Conservation (phyloP, 1,140 invertebrate species). For the Temnothorax nylanderi region DNA sequence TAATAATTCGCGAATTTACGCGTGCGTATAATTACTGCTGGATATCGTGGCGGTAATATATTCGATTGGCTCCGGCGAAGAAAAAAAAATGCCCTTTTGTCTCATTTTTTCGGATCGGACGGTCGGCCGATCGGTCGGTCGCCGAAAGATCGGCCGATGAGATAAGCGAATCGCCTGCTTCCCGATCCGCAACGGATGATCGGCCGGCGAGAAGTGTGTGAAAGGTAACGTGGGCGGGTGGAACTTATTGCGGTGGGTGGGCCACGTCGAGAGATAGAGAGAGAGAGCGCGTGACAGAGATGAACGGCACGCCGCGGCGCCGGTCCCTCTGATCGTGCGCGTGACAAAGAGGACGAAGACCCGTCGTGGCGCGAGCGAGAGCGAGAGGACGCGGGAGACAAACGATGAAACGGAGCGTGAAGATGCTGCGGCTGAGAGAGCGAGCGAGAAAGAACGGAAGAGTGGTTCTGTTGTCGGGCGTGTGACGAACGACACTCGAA, state of each 20-base stretch:
- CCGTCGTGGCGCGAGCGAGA: neutral
- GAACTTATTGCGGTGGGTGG: conserved; percentile 81
- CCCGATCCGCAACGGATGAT: conserved; percentile 81
- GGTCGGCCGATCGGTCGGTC: conserved; percentile 5
- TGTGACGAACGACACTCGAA: conserved; percentile 40
- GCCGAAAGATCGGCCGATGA: conserved; percentile 60
- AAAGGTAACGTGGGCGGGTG: conserved; percentile 81
- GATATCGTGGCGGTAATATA: conserved; percentile 17
- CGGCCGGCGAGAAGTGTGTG: conserved; percentile 78
- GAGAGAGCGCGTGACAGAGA: conserved; percentile 67
- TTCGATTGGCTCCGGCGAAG: conserved; percentile 49
- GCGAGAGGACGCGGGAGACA: conserved; percentile 1
- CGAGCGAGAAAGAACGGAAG: conserved; percentile 7
- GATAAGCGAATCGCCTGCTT: conserved; percentile 79
- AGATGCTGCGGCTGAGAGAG: conserved; percentile 4
- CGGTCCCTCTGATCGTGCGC: conserved; percentile 1
- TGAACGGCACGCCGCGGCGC: conserved; percentile 53
- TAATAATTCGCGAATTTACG: conserved; percentile 8
- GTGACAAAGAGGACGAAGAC: conserved; percentile 14
- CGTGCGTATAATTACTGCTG: conserved; percentile 21
- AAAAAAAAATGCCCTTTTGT: neutral
- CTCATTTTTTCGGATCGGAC: conserved; percentile 10
- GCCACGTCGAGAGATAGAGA: conserved; percentile 67
- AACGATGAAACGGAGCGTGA: neutral
- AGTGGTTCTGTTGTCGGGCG: conserved; percentile 20